A percentile compares a stretch with the other conserved stretches of the same genome.
Conservation (phyloP, 2,888 invertebrate genomes). For the Drosophila nr. perissopoda region DNA sequence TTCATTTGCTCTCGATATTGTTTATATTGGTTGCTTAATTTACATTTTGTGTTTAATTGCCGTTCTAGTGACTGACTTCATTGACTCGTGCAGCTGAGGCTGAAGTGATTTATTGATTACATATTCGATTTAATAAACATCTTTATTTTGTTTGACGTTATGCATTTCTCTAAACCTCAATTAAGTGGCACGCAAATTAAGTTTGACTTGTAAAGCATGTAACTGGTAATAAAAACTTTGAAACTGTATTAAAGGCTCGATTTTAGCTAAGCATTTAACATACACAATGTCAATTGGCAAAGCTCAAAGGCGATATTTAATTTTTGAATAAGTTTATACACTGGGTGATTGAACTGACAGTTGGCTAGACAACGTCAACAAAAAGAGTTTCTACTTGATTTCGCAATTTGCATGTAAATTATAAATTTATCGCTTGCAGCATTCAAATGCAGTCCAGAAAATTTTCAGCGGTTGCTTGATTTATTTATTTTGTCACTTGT, state of each 20-base stretch:
- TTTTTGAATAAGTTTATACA: neutral
- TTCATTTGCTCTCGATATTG: conserved; percentile 50
- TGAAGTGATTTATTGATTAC: neutral
- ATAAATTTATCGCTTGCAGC: neutral
- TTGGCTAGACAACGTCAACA: neutral
- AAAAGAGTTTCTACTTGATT: neutral
- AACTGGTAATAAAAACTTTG: neutral
- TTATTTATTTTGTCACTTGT: conserved; percentile 39
- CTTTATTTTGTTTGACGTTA: no score
- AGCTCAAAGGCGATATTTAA: neutral
- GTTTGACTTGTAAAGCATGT: no score
- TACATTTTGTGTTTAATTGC: conserved; percentile 43
- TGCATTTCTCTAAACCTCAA: neutral
- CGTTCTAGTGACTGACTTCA: conserved; percentile 6
- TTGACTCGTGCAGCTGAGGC: neutral
- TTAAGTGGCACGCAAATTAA: neutral
- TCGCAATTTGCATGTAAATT: neutral
- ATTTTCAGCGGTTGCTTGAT: conserved; percentile 1
- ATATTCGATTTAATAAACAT: neutral
- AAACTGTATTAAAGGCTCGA: neutral
- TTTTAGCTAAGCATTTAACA: neutral
- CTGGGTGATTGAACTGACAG: neutral
- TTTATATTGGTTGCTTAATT: conserved; percentile 36
- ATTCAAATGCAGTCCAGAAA: conserved; percentile 4
- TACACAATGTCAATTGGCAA: neutral